Evolutionary conservation across 2,113 vertebrate species (phyloP), one percentile per base, ranked within the genome.

Genomic region (Amphiprion ocellaris): DNA sequence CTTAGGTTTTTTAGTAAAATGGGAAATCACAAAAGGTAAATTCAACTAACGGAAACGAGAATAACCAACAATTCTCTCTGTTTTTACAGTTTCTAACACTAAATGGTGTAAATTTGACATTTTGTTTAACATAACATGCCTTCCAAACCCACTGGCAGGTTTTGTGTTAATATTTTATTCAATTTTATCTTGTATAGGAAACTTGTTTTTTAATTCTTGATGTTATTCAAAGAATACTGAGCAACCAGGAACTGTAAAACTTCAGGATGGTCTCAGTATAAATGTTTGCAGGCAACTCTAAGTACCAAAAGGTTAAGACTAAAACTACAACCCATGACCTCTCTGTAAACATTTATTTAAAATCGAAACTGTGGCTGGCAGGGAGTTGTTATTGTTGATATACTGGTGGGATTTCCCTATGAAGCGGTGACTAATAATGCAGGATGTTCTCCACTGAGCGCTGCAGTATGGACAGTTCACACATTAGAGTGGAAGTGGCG

Each of bases 331-430:
- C 28, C 17, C 17, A 15, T 55, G 6, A 58, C 3, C 14, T 10
- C 24, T 1, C 1, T 58, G 8, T 70, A 19, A 66, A 54, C 49
- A 37, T 39, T 63, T 26, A 30, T 55, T 50, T 44, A 44, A 52
- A 28, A n/a, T 49, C n/a, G 33, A 49, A 19, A 58, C 5, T 58
- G n/a, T 62, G 63, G 23, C 10, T 70, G 37, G 8, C n/a, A 44
- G 49, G 14, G 10, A 55, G 12, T 69, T 79, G 52, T 79, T 81
- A 10, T 49, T 69, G 76, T 82, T 69, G 16, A 77, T 73, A 2
- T 6, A 47, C 41, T 12, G 46, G 64, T 49, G 47, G 70, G 71
- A 56, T 81, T 87, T 85, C 85, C 33, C 82, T 84, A 88, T 75
- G 74, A 87, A 74, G 41, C 33, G 9, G 62, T 28, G 8, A 49